Evolutionary conservation across 2,113 vertebrate species (phyloP).

Genomic region (Prunella fulvescens): DNA sequence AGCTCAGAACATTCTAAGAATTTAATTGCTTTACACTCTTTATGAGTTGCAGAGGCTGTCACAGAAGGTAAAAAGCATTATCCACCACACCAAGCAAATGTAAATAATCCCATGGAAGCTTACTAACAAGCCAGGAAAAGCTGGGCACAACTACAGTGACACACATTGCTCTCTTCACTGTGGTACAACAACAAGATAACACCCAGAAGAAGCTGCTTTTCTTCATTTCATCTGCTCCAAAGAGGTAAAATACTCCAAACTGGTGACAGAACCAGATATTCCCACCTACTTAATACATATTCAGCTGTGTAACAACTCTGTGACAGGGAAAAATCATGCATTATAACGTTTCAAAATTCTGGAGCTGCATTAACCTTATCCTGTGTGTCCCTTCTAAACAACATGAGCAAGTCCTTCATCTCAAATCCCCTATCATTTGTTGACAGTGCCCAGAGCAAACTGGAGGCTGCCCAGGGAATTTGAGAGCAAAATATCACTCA

Average conservation of each 20-base stretch:
- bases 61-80: neutral
- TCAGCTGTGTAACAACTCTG: neutral
- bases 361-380: neutral
- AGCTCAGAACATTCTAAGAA: neutral
- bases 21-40: neutral
- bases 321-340: neutral
- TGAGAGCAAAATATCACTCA: constrained; percentile 5
- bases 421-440: neutral
- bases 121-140: neutral
- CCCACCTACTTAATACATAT: neutral
- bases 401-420: neutral
- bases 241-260: neutral
- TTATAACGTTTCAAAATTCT: neutral
- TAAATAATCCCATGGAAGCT: neutral
- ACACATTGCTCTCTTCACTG: neutral
- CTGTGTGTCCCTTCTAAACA: neutral
- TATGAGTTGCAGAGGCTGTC: neutral
- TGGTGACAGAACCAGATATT: neutral
- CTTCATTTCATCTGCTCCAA: neutral
- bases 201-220: neutral
- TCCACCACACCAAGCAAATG: neutral
- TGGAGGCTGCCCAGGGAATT: neutral
- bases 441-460: neutral
- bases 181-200: neutral
- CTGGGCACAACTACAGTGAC: neutral